phyloP scores from a whole-genome alignment of 2,113 vertebrate species.

The Oreochromis spilurus region DNA sequence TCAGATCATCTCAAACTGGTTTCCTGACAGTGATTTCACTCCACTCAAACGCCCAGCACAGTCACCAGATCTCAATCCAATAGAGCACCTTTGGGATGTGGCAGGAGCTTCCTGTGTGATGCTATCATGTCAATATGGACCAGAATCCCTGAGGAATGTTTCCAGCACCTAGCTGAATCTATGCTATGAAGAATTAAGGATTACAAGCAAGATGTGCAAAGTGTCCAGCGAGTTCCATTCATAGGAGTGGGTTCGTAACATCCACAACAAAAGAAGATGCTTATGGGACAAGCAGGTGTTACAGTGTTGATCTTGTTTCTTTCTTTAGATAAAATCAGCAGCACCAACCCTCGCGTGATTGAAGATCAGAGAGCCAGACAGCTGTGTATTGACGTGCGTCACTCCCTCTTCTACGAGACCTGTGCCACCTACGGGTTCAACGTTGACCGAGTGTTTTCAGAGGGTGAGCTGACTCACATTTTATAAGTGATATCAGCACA shows the following conservation, averaged over 20 bases:
- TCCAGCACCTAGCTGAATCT: neutral
- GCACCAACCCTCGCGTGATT: conserved; percentile 83
- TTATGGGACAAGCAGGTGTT: neutral
- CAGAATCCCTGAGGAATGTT: neutral
- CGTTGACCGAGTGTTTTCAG: conserved; percentile 89
- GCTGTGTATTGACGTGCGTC: conserved; percentile 82
- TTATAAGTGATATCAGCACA: neutral
- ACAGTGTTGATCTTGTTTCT: neutral
- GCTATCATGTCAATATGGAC: neutral
- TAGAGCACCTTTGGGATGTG: neutral
- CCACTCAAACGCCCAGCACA: fast-evolving
- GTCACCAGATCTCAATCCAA: neutral
- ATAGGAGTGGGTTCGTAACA: neutral
- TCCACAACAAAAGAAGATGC: neutral
- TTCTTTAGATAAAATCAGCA: conserved; percentile 86
- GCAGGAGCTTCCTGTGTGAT: neutral
- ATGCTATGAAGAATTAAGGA: neutral
- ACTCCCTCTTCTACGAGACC: conserved; percentile 92
- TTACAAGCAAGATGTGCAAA: neutral
- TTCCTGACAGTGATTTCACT: neutral
- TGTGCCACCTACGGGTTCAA: conserved; percentile 96
- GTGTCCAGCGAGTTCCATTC: neutral
- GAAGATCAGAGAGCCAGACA: conserved; percentile 84
- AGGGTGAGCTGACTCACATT: conserved; percentile 72
- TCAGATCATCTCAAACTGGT: neutral